Evolutionary conservation across 2,113 vertebrate genomes (phyloP).

Genomic region (Pontoporia blainvillei): DNA sequence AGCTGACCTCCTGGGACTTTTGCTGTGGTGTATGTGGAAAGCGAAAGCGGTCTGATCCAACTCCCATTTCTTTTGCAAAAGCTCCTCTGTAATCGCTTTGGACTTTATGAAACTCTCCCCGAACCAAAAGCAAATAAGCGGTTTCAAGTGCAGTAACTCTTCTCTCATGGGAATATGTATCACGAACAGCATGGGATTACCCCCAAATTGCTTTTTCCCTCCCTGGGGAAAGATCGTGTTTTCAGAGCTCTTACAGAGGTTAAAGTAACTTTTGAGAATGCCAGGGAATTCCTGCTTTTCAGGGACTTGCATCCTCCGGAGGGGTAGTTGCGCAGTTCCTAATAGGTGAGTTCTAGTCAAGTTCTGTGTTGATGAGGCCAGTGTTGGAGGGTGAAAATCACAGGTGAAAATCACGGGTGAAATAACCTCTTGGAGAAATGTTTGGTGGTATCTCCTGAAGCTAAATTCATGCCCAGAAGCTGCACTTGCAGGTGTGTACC

Average conservation of each 20-base stretch:
- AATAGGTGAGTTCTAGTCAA: neutral
- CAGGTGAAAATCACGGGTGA: neutral
- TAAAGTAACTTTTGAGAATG: neutral
- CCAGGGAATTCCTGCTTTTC: neutral
- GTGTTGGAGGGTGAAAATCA: neutral
- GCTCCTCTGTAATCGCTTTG: slow-evolving; percentile 23
- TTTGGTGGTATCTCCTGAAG: neutral
- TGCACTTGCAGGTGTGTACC: neutral
- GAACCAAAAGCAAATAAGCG: neutral
- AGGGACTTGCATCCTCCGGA: neutral
- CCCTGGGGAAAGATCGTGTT: neutral
- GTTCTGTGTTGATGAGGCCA: neutral
- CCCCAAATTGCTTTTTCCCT: neutral
- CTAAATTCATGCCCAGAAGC: neutral
- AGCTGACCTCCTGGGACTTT: neutral
- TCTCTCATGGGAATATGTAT: neutral
- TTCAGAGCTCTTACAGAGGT: neutral
- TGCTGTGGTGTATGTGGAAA: neutral
- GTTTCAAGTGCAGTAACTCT: neutral
- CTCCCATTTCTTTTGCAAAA: slow-evolving; percentile 17
- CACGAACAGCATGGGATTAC: neutral
- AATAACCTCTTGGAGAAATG: neutral
- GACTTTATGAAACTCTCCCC: neutral
- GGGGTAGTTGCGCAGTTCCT: neutral
- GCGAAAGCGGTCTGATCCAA: neutral